Base-by-base conservation (phyloP, 1,140 invertebrate genomes). In the Achatina immaculata region DNA sequence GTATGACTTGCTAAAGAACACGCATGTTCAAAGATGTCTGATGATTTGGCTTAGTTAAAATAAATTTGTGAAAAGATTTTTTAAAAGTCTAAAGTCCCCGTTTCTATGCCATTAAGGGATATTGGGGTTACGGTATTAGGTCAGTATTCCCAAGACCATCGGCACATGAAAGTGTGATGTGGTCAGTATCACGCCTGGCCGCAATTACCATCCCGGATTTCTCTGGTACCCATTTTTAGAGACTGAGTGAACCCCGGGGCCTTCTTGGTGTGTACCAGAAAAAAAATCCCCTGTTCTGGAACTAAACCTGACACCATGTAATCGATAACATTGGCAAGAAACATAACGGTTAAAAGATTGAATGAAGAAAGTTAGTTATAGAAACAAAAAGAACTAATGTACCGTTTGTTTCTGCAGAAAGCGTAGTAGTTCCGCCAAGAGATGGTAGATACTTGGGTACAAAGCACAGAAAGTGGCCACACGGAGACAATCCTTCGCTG, bases 401-500 rank as follows among this genome's bases (percentile, higher is more conserved):
- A 85, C 85, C 83, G 85, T 83, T 48, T 43, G 83, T 58, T 68
- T 74, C 45, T 85, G 78, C 38, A 76, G 81, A n/a, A 80, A 72
- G 31, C 85, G 81, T 3, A 87, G 79, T 19, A 86, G 40, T 24
- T 87, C 81, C 1, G 85, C 79, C 3, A 83, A 36, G 7, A 88
- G 55, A 65, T 88, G 85, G 69, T 89, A 89, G 0, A 86, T 21
- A 74, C 86, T 87, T 0, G 88, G 88, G 71, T 85, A 89, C 1
- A 89, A 80, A 34, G 86, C 88, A 9, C 88, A 83, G 74, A 88
- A 88, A 9, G 83, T 73, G 11, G 88, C 86, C 76, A 88, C 86
- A 16, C 82, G 62, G 24, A 85, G 75, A 80, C 85, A 84, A 76
- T 89, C 87, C 36, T 78, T 82, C 7, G 83, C 82, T 11, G 86